Conservation (phyloP, 2,113 vertebrate species). For the Cepphus grylle region DNA sequence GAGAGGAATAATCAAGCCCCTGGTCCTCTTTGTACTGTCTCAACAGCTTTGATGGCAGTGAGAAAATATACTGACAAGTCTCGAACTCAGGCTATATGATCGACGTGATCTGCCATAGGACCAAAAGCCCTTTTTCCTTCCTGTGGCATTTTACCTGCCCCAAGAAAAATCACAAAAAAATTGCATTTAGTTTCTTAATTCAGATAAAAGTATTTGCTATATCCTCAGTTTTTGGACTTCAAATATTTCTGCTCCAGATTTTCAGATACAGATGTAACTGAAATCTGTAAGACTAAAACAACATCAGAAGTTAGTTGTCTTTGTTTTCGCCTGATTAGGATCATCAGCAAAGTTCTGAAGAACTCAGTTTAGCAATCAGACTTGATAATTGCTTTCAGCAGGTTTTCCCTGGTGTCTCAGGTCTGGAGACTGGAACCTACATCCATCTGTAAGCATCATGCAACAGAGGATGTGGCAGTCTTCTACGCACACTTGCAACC, state of each 20-base stretch:
- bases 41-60: not conserved
- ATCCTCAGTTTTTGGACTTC: not conserved
- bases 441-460: not conserved
- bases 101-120: not conserved
- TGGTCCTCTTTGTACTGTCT: not conserved
- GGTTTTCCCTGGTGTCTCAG: not conserved
- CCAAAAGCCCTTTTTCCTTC: not conserved
- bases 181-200: not conserved
- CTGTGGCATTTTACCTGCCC: not conserved
- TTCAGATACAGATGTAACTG: not conserved
- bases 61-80: not conserved
- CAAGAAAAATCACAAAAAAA: not conserved
- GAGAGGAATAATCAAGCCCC: not conserved
- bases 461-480: not conserved
- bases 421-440: not conserved
- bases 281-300: not conserved
- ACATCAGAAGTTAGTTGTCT: not conserved
- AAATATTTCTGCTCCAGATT: not conserved
- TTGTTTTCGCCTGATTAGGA: not conserved
- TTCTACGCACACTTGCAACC: not conserved
- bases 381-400: not conserved
- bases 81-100: not conserved
- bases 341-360: not conserved
- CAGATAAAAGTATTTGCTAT: not conserved
- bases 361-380: not conserved